A percentile compares a stretch with the other conserved stretches of the same genome.
Evolutionary conservation across 64 coral and sea anemone genomes (phyloP).

Genomic region (Montipora efflorescens): DNA sequence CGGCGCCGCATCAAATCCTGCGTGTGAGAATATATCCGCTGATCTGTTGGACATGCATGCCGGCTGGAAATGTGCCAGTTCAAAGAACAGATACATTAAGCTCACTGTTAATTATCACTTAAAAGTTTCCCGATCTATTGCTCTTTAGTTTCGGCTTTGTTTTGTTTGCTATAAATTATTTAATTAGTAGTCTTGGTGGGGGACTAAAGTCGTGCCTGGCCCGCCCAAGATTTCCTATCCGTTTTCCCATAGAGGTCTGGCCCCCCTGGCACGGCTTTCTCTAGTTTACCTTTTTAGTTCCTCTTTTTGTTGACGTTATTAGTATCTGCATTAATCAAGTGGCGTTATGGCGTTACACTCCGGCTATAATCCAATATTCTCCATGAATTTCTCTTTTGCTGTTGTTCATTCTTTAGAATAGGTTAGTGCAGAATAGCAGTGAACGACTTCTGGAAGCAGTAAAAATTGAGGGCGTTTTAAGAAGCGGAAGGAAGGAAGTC

Average conservation of each 20-base stretch:
- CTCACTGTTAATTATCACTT: neutral
- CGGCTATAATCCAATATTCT: slow-evolving; percentile 7
- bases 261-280: slow-evolving; percentile 12
- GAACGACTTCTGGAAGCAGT: slow-evolving; percentile 10
- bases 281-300: neutral
- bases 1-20: slow-evolving; percentile 26
- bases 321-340: neutral
- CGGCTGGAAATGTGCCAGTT: neutral
- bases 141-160: neutral
- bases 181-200: neutral
- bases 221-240: slow-evolving; percentile 31
- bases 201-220: neutral
- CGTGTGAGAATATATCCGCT: neutral
- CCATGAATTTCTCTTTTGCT: neutral
- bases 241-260: slow-evolving; percentile 27
- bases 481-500: neutral
- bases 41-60: slow-evolving; percentile 27
- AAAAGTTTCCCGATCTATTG: neutral
- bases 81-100: slow-evolving; percentile 32
- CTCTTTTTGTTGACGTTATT: neutral
- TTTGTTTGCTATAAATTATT: neutral
- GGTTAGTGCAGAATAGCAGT: neutral
- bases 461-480: neutral
- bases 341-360: neutral
- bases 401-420: neutral